phyloP scores from a whole-genome alignment of 2,888 invertebrate species.

The Apodemia duryi region DNA sequence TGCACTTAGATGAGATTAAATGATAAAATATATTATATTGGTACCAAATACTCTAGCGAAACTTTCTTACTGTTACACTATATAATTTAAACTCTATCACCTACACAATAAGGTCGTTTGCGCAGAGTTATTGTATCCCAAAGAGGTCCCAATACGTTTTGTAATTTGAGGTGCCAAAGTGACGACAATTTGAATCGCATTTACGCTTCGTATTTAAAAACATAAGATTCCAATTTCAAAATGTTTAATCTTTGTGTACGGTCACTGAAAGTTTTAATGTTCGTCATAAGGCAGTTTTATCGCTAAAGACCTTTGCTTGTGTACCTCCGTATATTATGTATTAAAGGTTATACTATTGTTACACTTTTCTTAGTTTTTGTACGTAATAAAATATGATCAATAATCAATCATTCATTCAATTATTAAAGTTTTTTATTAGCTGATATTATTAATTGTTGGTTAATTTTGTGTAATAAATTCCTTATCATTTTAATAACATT shows the following conservation, averaged over 20 bases:
- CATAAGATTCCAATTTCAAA: constrained; percentile 72
- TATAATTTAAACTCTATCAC: constrained; percentile 30
- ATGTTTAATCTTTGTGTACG: constrained; percentile 38
- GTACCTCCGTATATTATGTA: too few species aligned
- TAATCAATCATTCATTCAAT: too few species aligned
- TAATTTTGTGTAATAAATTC: too few species aligned
- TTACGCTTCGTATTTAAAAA: constrained; percentile 62
- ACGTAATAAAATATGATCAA: too few species aligned
- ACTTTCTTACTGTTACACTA: constrained; percentile 1
- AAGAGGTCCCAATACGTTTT: constrained; percentile 35
- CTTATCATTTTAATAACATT: too few species aligned
- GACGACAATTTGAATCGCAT: constrained; percentile 56
- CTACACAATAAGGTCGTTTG: constrained; percentile 17
- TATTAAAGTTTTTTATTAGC: too few species aligned
- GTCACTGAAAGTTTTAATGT: constrained; percentile 40
- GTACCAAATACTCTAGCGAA: not conserved
- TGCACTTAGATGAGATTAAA: too few species aligned
- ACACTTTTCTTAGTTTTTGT: too few species aligned
- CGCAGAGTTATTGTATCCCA: not conserved
- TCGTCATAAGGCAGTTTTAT: not conserved
- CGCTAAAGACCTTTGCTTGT: too few species aligned
- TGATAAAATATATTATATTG: not conserved
- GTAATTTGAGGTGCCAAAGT: constrained; percentile 55
- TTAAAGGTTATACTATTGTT: too few species aligned
- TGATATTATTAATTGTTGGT: too few species aligned